These are phyloP conservation scores for Chiloscyllium punctatum DNA, from an alignment of 2,797 vertebrate species.

Conservation along the genomic window DNA sequence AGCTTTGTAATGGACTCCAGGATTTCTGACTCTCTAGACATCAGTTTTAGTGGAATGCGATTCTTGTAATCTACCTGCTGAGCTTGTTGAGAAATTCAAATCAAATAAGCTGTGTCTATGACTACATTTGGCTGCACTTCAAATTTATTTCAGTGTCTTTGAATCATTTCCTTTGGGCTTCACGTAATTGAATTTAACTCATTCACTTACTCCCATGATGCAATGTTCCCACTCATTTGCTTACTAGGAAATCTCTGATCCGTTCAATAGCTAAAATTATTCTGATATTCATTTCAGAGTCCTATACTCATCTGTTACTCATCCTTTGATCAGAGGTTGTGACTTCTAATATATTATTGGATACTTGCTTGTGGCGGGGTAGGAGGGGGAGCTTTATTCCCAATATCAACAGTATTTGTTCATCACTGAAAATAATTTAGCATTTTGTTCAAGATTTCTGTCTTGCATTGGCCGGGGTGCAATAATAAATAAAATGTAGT, in stretches of 20 bases:
- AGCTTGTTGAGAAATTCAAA: not conserved
- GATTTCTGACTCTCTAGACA: not conserved
- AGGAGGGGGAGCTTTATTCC: not conserved
- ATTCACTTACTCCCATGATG: not conserved
- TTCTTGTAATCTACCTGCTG: not conserved
- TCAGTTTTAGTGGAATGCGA: not conserved
- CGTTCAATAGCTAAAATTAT: not conserved
- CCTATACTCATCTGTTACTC: not conserved
- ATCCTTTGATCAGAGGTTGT: not conserved
- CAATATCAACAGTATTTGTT: not conserved
- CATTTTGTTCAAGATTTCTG: no score
- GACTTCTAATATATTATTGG: not conserved
- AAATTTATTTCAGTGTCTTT: not conserved
- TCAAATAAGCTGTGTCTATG: not conserved
- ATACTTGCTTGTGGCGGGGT: not conserved
- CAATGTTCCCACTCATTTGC: not conserved
- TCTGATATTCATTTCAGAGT: not conserved
- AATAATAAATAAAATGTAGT: no score
- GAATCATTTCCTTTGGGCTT: not conserved
- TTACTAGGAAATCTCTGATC: not conserved
- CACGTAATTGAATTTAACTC: not conserved
- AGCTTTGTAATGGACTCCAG: not conserved
- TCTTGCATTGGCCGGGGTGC: no score
- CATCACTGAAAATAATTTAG: no score
- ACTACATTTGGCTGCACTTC: not conserved